Evolutionary conservation across 2,797 vertebrate species (phyloP), one percentile per base, ranked within the genome.

Genomic region (Bryconaethiops microstoma): DNA sequence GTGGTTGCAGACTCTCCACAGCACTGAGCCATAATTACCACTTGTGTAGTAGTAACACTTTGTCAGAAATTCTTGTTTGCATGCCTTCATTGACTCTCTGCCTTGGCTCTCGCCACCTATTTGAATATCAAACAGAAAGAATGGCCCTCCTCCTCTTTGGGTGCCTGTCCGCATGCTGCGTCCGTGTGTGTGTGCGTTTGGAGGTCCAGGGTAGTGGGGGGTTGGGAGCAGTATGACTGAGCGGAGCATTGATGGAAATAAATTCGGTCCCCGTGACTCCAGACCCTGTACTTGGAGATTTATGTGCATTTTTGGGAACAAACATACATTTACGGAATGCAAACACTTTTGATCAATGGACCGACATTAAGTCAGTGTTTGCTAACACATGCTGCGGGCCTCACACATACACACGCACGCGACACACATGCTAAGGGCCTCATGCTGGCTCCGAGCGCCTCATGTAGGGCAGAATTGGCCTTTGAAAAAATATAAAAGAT

Each of bases 81-180:
- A 29, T 52, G 8, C 69, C 50, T 35, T 57, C 29, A 16, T 57
- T 73, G 16, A n/a, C 29, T 10, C 14, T 3, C 4, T 39, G 52
- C 25, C 48, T 54, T 83, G 23, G 50, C 50, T 23, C 52, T 72
- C 19, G 83, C 88, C 88, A 92, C 91, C 60, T 85, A 91, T 91
- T 92, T 92, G 82, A 91, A 92, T 92, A 92, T 90, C 88, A 91
- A 91, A 90, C 86, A 67, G 76, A 75, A 83, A 89, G 87, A 90
- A 88, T 87, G 89, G 88, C 83, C 85, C 87, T 89, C 89, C 88
- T 85, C 85, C 87, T 79, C 85, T 88, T 79, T 86, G 87, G 89
- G 84, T 88, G 84, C 89, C 82, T 79, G 25, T 81, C 83, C 88
- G 29, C 76, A 84, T 77, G 90, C 90, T 90, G 88, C n/a, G 88